phyloP scores from a whole-genome alignment of 1,140 invertebrate species.

The Whitmania pigra region DNA sequence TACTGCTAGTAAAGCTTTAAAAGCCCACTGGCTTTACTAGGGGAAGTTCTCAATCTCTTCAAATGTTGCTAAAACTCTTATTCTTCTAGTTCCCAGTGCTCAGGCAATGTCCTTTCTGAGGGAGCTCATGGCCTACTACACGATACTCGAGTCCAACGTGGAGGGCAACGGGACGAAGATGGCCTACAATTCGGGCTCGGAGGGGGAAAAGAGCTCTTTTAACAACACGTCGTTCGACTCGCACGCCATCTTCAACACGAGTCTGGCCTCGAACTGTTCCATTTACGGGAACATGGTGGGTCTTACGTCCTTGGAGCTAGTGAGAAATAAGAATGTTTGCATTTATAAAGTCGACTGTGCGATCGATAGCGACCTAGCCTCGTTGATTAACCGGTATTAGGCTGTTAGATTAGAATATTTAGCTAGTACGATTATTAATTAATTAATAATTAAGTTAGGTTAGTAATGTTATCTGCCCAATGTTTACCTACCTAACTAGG shows the following conservation, averaged over 20 bases:
- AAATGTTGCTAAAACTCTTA: background rate
- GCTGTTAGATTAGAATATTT: too few species aligned
- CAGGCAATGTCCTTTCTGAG: conserved; percentile 18
- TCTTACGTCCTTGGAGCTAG: background rate
- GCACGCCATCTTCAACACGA: conserved; percentile 11
- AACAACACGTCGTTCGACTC: background rate
- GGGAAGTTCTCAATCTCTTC: background rate
- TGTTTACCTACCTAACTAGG: background rate
- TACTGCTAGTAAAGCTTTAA: too few species aligned
- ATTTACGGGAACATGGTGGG: conserved; percentile 19
- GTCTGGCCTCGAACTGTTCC: conserved; percentile 7
- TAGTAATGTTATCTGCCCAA: too few species aligned
- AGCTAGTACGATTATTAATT: too few species aligned
- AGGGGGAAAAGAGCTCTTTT: conserved; percentile 5
- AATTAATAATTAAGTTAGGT: too few species aligned
- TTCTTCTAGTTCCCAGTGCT: conserved; percentile 13
- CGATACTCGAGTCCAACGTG: conserved; percentile 14
- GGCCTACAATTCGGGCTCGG: conserved; percentile 7
- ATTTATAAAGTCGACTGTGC: too few species aligned
- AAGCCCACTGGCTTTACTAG: background rate
- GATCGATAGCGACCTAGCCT: too few species aligned
- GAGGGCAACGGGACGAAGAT: conserved; percentile 11
- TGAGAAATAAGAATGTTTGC: too few species aligned
- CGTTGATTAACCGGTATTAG: too few species aligned
- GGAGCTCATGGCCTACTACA: conserved; percentile 18